Conservation (phyloP, 2,888 invertebrate genomes). For the Leucoma salicis region DNA sequence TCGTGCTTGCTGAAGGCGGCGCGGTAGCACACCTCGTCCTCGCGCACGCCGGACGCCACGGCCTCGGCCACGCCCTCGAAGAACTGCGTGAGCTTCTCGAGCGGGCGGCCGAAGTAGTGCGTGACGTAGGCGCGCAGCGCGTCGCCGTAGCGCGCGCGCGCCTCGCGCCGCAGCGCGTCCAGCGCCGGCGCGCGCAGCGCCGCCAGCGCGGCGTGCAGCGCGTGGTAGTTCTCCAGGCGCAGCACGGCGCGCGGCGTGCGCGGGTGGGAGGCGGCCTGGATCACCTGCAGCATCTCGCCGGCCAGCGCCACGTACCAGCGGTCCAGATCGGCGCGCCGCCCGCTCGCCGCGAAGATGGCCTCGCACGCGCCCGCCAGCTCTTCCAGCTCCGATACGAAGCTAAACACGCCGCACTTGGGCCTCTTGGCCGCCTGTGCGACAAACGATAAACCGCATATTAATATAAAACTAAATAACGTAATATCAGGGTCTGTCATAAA, state of each 20-base stretch:
- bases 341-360: slow-evolving; percentile 92
- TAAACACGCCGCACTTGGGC: slow-evolving; percentile 93
- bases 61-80: slow-evolving; percentile 98
- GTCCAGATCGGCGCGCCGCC: slow-evolving; percentile 94
- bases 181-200: slow-evolving; percentile 94
- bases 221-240: slow-evolving; percentile 92
- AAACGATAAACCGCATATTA: slow-evolving; percentile 25
- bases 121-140: slow-evolving; percentile 95
- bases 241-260: slow-evolving; percentile 89
- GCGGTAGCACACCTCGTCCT: slow-evolving; percentile 98
- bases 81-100: slow-evolving; percentile 87
- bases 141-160: slow-evolving; percentile 94
- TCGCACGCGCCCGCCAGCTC: slow-evolving; percentile 94
- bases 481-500: no score
- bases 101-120: slow-evolving; percentile 93
- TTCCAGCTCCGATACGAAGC: slow-evolving; percentile 95
- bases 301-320: slow-evolving; percentile 94
- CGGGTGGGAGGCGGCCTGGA: slow-evolving; percentile 91
- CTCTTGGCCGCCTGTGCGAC: slow-evolving; percentile 65
- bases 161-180: slow-evolving; percentile 93
- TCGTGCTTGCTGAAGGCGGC: slow-evolving; percentile 98
- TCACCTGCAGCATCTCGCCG: slow-evolving; percentile 90
- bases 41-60: slow-evolving; percentile 96
- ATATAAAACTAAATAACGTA: neutral
- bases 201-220: slow-evolving; percentile 92